A percentile compares a stretch with the other conserved stretches of the same genome.
phyloP scores from a whole-genome alignment of 2,888 invertebrate genomes.

The Phasia obesa region DNA sequence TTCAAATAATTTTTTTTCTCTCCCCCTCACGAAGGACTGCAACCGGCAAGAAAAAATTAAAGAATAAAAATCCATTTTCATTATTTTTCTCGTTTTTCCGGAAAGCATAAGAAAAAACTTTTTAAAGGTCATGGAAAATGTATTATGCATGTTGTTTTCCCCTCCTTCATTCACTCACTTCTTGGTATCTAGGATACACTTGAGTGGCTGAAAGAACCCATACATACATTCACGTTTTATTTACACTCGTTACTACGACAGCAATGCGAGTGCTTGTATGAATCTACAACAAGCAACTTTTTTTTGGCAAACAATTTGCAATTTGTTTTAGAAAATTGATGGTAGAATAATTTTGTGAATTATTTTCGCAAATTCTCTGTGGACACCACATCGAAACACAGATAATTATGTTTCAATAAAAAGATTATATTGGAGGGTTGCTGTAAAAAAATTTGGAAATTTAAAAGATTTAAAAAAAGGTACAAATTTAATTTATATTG shows the following conservation, averaged over 20 bases:
- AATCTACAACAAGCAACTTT: neutral
- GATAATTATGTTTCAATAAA: neutral
- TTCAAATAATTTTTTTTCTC: neutral
- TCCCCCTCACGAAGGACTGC: neutral
- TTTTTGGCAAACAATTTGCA: constrained; percentile 41
- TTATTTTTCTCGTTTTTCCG: constrained; percentile 45
- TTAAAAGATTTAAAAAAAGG: too few relatives aligned
- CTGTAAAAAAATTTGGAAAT: too few relatives aligned
- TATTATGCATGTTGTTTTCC: constrained; percentile 32
- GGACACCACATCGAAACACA: neutral
- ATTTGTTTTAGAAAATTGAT: constrained; percentile 1
- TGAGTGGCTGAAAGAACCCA: too few relatives aligned
- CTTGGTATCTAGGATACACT: neutral
- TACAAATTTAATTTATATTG: too few relatives aligned
- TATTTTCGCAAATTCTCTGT: neutral
- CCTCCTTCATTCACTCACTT: neutral
- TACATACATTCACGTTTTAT: too few relatives aligned
- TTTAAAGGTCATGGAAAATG: constrained; percentile 68
- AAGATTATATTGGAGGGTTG: neutral
- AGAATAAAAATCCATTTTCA: constrained; percentile 42
- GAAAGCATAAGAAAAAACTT: constrained; percentile 22
- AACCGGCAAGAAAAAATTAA: constrained; percentile 13
- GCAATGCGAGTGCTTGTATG: neutral
- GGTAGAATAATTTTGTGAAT: neutral
- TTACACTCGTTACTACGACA: constrained; percentile 17